Evolutionary conservation across 2,113 vertebrate species (phyloP).

Genomic region (Myxocyprinus asiaticus): DNA sequence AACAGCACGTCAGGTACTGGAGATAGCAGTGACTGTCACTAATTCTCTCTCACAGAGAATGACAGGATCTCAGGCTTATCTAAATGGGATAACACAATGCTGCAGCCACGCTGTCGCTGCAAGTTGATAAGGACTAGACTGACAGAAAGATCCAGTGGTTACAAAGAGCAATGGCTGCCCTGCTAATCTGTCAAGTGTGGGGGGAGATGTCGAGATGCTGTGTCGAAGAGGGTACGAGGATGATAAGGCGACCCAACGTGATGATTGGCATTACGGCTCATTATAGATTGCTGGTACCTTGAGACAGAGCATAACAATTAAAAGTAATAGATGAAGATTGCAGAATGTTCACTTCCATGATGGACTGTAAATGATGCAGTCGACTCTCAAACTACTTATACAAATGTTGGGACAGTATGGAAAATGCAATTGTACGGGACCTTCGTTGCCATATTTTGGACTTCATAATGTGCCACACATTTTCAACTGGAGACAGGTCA

Average conservation of each 20-base stretch:
- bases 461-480: too few species aligned
- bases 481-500: too few species aligned
- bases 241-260: too few species aligned
- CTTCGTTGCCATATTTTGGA: too few species aligned
- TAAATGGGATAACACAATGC: conserved; percentile 34
- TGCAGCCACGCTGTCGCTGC: conserved; percentile 4
- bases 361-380: too few species aligned
- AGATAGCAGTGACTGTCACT: conserved; percentile 19
- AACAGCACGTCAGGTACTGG: conserved; percentile 69
- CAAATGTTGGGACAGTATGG: too few species aligned
- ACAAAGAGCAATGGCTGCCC: not conserved
- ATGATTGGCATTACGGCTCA: not conserved
- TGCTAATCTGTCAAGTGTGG: conserved; percentile 24
- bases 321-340: too few species aligned
- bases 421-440: too few species aligned
- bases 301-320: too few species aligned
- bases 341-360: too few species aligned
- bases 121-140: conserved; percentile 47
- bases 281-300: too few species aligned
- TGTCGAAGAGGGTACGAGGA: not conserved
- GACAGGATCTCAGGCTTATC: conserved; percentile 31
- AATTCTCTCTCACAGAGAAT: conserved; percentile 9
- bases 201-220: conserved; percentile 12
- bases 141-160: conserved; percentile 28
- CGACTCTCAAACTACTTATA: too few species aligned